Evolutionary conservation across 2,888 invertebrate species (phyloP).

Genomic region (Maniola hyperantus): DNA sequence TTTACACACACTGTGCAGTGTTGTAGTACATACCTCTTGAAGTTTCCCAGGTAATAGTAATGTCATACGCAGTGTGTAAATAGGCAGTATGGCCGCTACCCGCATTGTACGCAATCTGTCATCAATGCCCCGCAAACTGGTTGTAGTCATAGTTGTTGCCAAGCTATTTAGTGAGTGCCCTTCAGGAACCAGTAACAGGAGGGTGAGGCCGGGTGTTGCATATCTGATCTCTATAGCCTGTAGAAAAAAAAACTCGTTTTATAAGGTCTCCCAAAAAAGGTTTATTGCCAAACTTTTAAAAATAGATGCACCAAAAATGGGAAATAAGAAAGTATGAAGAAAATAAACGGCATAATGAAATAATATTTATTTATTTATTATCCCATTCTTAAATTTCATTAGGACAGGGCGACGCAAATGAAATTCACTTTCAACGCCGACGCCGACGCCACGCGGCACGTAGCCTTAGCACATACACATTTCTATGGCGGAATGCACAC

Average conservation of each 20-base stretch:
- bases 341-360: too few species aligned
- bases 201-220: constrained; percentile 60
- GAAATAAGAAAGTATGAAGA: too few species aligned
- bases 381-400: too few species aligned
- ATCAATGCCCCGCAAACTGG: constrained; percentile 49
- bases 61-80: constrained; percentile 75
- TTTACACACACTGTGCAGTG: too few species aligned
- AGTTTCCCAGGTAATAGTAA: constrained; percentile 71
- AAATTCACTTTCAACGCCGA: too few species aligned
- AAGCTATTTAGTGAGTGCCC: constrained; percentile 54
- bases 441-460: too few species aligned
- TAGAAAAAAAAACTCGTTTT: constrained; percentile 33
- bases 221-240: constrained; percentile 75
- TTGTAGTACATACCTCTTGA: constrained; percentile 60
- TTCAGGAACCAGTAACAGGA: constrained; percentile 66
- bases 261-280: background rate
- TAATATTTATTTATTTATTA: too few species aligned
- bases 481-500: too few species aligned
- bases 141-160: constrained; percentile 46
- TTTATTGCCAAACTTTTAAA: background rate
- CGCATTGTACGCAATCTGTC: constrained; percentile 54
- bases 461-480: too few species aligned
- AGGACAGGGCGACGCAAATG: too few species aligned
- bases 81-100: constrained; percentile 64
- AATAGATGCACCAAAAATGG: too few species aligned